Conservation (phyloP, 2,888 invertebrate species). For the Pollenia labialis region DNA sequence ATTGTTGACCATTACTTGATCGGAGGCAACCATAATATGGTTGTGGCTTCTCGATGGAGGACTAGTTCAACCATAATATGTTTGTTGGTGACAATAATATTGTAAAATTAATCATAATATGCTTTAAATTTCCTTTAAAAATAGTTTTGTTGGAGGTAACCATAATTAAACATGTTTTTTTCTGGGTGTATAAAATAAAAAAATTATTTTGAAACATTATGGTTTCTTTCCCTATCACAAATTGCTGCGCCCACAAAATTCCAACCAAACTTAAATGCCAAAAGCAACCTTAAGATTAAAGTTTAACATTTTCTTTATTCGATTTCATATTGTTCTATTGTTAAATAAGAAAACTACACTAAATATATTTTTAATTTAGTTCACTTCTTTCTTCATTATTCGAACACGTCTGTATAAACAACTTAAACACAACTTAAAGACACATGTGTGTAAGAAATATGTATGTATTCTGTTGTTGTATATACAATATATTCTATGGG, state of each 20-base stretch:
- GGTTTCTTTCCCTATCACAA: constrained; percentile 23
- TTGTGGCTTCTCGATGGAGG: too few relatives aligned
- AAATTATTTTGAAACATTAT: not conserved
- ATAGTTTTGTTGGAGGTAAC: too few relatives aligned
- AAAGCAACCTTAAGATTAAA: constrained; percentile 51
- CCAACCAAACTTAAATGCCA: constrained; percentile 47
- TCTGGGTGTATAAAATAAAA: too few relatives aligned
- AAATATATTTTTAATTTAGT: constrained; percentile 36
- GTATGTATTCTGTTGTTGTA: not conserved
- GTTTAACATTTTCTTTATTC: constrained; percentile 44
- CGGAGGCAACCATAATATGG: too few relatives aligned
- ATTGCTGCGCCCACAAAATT: constrained; percentile 55
- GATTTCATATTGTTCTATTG: constrained; percentile 21
- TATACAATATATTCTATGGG: constrained; percentile 61
- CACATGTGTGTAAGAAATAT: constrained; percentile 24
- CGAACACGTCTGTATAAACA: constrained; percentile 20
- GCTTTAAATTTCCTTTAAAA: too few relatives aligned
- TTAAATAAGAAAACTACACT: constrained; percentile 21
- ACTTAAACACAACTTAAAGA: not conserved
- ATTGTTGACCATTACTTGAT: too few relatives aligned
- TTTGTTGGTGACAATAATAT: too few relatives aligned
- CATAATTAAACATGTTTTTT: too few relatives aligned
- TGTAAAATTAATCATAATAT: too few relatives aligned
- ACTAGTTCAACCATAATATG: too few relatives aligned
- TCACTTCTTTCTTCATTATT: not conserved